Conservation (phyloP, 1,140 invertebrate genomes). For the Archivesica marissinica region DNA sequence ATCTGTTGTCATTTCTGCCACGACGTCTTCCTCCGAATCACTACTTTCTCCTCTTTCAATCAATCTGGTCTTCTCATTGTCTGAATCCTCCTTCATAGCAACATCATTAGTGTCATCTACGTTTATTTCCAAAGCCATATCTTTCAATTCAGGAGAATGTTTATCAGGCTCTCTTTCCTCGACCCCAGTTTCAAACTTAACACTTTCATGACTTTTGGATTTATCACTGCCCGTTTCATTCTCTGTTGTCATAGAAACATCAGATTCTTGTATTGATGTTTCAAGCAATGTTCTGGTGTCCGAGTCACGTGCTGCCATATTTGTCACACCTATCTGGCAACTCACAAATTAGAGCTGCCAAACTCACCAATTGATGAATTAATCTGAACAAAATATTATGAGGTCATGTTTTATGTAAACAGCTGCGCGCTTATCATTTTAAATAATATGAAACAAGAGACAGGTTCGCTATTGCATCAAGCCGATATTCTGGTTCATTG, state of each 20-base stretch:
- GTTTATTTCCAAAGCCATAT: not conserved
- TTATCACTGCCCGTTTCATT: not conserved
- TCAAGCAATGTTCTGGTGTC: conserved; percentile 19
- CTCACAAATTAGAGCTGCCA: too few species aligned
- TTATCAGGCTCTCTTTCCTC: conserved; percentile 2
- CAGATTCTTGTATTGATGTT: not conserved
- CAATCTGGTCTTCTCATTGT: conserved; percentile 14
- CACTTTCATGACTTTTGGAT: not conserved
- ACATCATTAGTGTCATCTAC: not conserved
- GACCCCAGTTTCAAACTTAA: not conserved
- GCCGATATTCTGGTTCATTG: too few species aligned
- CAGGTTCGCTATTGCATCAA: too few species aligned
- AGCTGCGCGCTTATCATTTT: too few species aligned
- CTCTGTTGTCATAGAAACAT: conserved; percentile 17
- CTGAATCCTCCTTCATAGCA: conserved; percentile 8
- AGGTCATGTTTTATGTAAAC: too few species aligned
- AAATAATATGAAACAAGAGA: too few species aligned
- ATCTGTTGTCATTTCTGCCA: not conserved
- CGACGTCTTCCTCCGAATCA: not conserved
- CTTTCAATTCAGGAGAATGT: not conserved
- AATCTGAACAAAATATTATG: too few species aligned
- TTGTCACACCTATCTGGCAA: too few species aligned
- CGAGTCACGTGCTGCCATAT: not conserved
- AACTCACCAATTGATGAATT: too few species aligned
- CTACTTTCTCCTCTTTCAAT: not conserved